These are phyloP conservation scores for Ormyrus rosae DNA, from an alignment of 2,888 invertebrate genomes.

Conservation along the genomic window DNA sequence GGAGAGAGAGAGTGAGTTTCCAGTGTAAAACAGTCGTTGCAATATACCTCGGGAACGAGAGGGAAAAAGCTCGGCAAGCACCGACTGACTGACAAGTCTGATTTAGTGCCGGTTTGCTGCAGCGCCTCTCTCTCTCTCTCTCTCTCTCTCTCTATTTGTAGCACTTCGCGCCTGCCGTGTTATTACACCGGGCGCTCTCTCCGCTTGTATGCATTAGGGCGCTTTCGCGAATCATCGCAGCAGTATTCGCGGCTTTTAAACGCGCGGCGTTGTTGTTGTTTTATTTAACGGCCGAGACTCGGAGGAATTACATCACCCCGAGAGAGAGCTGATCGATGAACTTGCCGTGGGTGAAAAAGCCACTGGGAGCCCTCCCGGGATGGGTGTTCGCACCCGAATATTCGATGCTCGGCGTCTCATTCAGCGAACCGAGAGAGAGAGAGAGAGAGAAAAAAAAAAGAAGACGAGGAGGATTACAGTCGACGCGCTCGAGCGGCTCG, in stretches of 20 bases:
- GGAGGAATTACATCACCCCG: too few relatives aligned
- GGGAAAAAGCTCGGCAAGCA: constrained; percentile 8
- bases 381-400: constrained; percentile 42
- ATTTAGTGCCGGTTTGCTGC: constrained; percentile 71
- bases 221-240: constrained; percentile 44
- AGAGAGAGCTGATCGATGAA: constrained; percentile 25
- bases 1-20: not conserved
- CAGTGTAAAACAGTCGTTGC: constrained; percentile 22
- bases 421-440: not conserved
- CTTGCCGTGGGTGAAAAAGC: not conserved
- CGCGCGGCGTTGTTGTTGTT: not conserved
- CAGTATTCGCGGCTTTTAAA: not conserved
- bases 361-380: not conserved
- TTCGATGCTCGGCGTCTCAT: constrained; percentile 7
- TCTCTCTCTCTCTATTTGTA: constrained; percentile 60
- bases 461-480: not conserved
- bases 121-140: constrained; percentile 53
- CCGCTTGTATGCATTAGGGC: constrained; percentile 2
- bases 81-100: constrained; percentile 64
- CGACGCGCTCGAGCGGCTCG: constrained; percentile 25
- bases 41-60: not conserved
- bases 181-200: constrained; percentile 50
- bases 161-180: constrained; percentile 59
- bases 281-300: too few relatives aligned
- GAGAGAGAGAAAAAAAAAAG: constrained; percentile 6